Percentiles rank a stretch among this genome's conserved stretches.
Conservation (phyloP, 2,113 vertebrate species). For the Periophthalmodon schlosseri region DNA sequence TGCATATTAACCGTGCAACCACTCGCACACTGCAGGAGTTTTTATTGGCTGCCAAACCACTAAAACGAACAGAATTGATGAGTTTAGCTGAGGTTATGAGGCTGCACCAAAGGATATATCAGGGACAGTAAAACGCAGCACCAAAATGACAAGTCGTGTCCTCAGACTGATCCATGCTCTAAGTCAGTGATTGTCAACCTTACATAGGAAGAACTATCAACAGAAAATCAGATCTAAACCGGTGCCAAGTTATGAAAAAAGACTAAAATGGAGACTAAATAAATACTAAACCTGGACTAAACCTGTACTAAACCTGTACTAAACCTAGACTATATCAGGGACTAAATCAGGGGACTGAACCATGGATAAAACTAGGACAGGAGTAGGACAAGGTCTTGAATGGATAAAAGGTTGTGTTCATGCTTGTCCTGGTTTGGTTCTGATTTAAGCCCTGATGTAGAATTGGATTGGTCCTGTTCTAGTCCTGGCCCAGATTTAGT, state of each 20-base stretch:
- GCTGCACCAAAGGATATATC: constrained; percentile 51
- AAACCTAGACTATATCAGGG: background rate
- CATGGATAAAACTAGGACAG: background rate
- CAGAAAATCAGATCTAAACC: background rate
- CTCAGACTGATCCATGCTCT: constrained; percentile 76
- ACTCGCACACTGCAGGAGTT: constrained; percentile 36
- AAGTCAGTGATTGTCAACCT: constrained; percentile 27
- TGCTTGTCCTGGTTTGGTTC: no score
- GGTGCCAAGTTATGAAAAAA: background rate
- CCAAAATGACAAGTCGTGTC: constrained; percentile 62
- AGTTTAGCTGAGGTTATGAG: constrained; percentile 66
- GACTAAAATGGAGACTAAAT: background rate
- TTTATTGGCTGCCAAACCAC: constrained; percentile 66
- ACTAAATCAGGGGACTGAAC: background rate
- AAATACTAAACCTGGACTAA: background rate
- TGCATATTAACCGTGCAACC: constrained; percentile 39
- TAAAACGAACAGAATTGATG: constrained; percentile 71
- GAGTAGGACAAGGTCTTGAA: background rate
- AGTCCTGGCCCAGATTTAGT: no score
- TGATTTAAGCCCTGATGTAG: no score
- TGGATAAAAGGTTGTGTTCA: background rate
- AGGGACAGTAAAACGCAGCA: constrained; percentile 62
- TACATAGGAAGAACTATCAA: background rate
- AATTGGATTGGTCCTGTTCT: no score
- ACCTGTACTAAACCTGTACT: no score